Base-by-base conservation (phyloP, 2,797 vertebrate species). In the Myotis planiceps region DNA sequence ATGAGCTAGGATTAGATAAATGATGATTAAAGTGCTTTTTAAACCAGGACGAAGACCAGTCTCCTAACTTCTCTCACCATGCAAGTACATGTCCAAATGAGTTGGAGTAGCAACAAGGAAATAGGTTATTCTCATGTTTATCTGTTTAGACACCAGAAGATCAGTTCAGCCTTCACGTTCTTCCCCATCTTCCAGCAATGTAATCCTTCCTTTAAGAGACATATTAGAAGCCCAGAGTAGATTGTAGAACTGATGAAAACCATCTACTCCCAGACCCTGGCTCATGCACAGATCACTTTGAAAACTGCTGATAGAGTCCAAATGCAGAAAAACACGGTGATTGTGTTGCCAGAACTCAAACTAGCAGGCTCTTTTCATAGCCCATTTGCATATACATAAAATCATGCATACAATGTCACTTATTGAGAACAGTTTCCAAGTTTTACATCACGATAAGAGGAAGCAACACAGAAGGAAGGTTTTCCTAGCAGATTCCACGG, bases 11-110 rank as follows among this genome's bases (percentile, higher is more conserved):
- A 95, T 97, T 97, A 95, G 88, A 88, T 60, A 39, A 68, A 23
- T 1, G 16, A 1, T 94, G 96, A 92, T 96, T 96, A 95, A 95
- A 96, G 96, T 95, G 25, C 49, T 25, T 97, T 96, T 94, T 94
- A 93, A 97, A 91, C 45, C 68, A 72, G 23, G 0, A 15, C 55
- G 47, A 96, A 13, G 5, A 21, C 42, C 8, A 0, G 1, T 45
- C 6, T 71, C 23, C 27, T 39, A 27, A 5, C 14, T 65, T 32
- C 18, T 32, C 9, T 53, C 39, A 53, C 37, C 12, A 19, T 75
- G n/a, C 75, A 82, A 72, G 32, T 49, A 19, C 39, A 13, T 53
- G 27, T 76, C 85, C 4, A 2, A 55, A n/a, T 60, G 55, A 53
- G 47, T n/a, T 29, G 21, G 23, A 45, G 21, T 19, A 75, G 29